Conservation (phyloP, 2,113 vertebrate genomes). For the Oreochromis tanganicae region DNA sequence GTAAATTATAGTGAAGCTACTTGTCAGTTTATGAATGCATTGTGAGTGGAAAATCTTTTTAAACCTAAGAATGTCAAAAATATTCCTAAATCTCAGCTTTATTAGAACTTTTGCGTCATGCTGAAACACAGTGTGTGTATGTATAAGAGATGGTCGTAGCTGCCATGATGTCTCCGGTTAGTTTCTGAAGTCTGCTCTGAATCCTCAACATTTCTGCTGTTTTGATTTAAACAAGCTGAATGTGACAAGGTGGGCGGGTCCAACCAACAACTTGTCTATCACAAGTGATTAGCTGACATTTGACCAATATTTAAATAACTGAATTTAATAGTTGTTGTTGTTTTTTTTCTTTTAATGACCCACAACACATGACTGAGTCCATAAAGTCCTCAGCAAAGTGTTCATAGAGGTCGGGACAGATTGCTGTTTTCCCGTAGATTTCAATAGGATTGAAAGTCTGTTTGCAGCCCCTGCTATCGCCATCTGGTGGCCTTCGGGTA, state of each 20-base stretch:
- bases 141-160: not conserved
- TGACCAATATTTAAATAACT: not conserved
- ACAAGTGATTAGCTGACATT: not conserved
- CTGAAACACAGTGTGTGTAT: accelerated
- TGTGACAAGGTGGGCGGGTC: not conserved
- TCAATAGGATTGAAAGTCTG: not conserved
- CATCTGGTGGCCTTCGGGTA: not conserved
- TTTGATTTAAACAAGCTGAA: not conserved
- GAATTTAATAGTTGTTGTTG: not conserved
- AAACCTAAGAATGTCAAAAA: accelerated
- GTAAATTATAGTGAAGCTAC: constrained; percentile 55
- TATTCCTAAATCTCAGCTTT: not conserved
- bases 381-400: not conserved
- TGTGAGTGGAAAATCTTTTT: not conserved
- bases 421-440: accelerated
- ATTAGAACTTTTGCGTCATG: not conserved
- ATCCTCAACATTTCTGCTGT: not conserved
- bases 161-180: not conserved
- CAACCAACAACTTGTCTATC: not conserved
- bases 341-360: not conserved
- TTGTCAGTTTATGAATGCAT: not conserved
- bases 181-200: not conserved
- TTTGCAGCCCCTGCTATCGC: not conserved
- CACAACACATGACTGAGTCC: not conserved
- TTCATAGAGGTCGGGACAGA: not conserved